phyloP scores from a whole-genome alignment of 2,888 invertebrate genomes.

The Callosobruchus maculatus region DNA sequence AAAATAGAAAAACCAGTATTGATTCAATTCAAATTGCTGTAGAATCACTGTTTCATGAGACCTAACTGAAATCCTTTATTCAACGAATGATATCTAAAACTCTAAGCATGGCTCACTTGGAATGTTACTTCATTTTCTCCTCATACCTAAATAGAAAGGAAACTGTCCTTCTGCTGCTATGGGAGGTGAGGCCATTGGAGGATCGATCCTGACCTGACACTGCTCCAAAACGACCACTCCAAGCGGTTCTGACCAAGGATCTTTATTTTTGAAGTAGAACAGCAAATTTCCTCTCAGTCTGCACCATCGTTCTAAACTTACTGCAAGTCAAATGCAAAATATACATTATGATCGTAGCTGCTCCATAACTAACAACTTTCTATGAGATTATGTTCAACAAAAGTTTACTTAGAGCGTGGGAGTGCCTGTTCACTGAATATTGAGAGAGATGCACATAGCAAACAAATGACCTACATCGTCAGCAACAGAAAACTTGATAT shows the following conservation, averaged over 20 bases:
- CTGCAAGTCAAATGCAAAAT: constrained; percentile 49
- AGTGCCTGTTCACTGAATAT: no score
- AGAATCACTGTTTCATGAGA: no score
- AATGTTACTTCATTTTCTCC: no score
- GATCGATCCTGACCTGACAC: constrained; percentile 71
- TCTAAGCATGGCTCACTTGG: no score
- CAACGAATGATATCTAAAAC: no score
- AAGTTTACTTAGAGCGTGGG: neutral
- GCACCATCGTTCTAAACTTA: constrained; percentile 82
- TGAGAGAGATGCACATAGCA: no score
- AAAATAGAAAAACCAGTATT: no score
- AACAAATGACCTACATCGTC: no score
- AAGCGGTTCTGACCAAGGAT: constrained; percentile 82
- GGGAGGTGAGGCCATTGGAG: constrained; percentile 55
- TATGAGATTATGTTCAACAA: neutral
- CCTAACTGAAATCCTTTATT: no score
- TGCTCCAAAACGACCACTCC: constrained; percentile 88
- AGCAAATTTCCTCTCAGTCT: constrained; percentile 87
- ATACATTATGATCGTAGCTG: neutral
- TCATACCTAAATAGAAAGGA: constrained; percentile 77
- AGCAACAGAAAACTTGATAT: no score
- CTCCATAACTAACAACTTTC: neutral
- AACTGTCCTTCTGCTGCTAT: constrained; percentile 69
- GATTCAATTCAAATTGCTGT: no score
- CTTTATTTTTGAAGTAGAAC: constrained; percentile 88